phyloP scores from a whole-genome alignment of 2,888 invertebrate genomes.

The Platycnemis pennipes region DNA sequence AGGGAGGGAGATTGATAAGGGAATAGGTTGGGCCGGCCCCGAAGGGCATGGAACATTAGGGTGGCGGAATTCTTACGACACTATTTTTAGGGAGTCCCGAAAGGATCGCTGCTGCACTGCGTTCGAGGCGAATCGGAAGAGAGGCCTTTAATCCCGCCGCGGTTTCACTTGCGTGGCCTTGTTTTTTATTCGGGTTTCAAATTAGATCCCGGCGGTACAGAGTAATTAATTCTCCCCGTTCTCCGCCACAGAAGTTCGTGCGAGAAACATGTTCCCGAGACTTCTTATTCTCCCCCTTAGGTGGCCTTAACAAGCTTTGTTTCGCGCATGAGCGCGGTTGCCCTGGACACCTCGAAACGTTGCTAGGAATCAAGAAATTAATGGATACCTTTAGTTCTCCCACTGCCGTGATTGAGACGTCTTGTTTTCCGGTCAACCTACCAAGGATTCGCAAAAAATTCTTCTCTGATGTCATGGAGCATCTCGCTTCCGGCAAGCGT shows the following conservation, averaged over 20 bases:
- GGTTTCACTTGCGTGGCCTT: background rate
- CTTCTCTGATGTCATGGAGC: background rate
- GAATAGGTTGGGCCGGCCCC: conserved; percentile 1
- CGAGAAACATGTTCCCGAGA: background rate
- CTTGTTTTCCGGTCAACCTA: background rate
- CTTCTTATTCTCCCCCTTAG: background rate
- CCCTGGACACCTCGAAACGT: background rate
- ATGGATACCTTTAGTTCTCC: background rate
- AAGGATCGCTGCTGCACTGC: background rate
- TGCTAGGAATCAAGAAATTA: background rate
- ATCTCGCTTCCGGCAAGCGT: too few species aligned
- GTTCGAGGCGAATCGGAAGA: background rate
- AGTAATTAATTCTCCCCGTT: background rate
- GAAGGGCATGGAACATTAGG: background rate
- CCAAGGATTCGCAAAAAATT: background rate
- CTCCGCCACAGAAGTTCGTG: background rate
- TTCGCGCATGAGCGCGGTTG: background rate
- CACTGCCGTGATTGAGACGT: background rate
- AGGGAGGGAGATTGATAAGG: background rate
- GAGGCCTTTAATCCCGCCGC: background rate
- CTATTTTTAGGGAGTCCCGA: background rate
- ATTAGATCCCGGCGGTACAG: background rate
- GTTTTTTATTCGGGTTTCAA: background rate
- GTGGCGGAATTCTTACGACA: background rate
- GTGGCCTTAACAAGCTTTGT: background rate